phyloP scores from a whole-genome alignment of 2,113 vertebrate genomes.

The Prolemur simus region DNA sequence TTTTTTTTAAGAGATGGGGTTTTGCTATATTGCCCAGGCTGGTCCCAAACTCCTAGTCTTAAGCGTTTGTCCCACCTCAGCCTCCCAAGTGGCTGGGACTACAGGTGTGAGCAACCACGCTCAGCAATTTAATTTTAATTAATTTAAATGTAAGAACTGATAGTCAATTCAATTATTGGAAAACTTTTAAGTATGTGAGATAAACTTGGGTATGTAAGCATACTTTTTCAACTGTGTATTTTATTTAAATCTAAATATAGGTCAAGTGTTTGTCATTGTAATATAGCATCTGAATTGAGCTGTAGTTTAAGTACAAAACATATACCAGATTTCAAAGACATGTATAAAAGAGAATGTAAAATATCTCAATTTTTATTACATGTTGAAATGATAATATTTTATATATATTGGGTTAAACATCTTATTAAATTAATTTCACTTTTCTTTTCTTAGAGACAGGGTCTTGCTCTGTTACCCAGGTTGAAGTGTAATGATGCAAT shows the following conservation, averaged over 20 bases:
- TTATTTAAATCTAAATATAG: slow-evolving; percentile 24
- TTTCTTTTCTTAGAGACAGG: not conserved
- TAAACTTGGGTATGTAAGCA: not conserved
- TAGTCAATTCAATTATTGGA: not conserved
- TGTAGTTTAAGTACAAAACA: slow-evolving; percentile 8
- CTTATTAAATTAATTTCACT: not conserved
- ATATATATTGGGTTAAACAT: not conserved
- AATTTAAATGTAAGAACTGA: not conserved
- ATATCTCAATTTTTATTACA: not conserved
- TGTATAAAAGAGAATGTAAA: not conserved
- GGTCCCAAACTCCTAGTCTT: no score
- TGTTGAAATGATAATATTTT: slow-evolving; percentile 33
- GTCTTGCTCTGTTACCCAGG: no score
- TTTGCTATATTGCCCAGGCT: no score
- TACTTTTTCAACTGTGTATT: slow-evolving; percentile 27
- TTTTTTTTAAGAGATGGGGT: no score
- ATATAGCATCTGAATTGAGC: not conserved
- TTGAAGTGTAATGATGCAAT: no score
- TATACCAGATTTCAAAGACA: not conserved
- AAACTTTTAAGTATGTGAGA: not conserved
- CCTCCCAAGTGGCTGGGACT: no score
- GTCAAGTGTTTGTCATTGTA: slow-evolving; percentile 22
- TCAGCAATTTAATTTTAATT: not conserved
- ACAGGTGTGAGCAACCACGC: no score
- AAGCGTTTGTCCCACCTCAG: no score